Percentiles rank a stretch among this genome's conserved stretches.
phyloP scores from a whole-genome alignment of 2,888 invertebrate species.

The Brachylomia viminalis region DNA sequence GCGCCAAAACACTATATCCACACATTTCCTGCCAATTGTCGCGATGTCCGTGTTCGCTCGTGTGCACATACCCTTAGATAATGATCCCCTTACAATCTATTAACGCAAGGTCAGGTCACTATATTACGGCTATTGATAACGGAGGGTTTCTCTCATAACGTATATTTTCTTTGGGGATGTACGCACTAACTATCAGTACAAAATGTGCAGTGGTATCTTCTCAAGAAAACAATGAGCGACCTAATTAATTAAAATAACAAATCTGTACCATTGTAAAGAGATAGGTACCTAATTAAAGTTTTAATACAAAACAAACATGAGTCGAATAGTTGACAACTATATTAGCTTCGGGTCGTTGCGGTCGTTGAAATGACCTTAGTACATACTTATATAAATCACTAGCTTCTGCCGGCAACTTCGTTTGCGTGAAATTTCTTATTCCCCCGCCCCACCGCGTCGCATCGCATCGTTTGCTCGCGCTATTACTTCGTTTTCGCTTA shows the following conservation, averaged over 20 bases:
- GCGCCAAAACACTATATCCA: not conserved
- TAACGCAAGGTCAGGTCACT: slow-evolving; percentile 53
- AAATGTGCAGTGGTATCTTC: not conserved
- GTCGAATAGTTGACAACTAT: no score
- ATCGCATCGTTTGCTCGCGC: no score
- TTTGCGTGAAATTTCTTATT: no score
- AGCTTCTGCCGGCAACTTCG: no score
- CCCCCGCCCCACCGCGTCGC: no score
- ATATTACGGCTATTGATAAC: slow-evolving; percentile 50
- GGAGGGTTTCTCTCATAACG: slow-evolving; percentile 30
- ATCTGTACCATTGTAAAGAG: no score
- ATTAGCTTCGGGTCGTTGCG: no score
- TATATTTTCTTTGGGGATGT: slow-evolving; percentile 11
- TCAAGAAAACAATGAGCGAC: not conserved
- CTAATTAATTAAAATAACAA: not conserved
- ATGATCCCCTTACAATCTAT: slow-evolving; percentile 65
- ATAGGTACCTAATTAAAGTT: no score
- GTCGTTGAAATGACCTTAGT: no score
- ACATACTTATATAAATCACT: no score
- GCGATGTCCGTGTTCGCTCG: not conserved
- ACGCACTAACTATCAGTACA: not conserved
- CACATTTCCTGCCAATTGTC: not conserved
- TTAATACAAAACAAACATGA: no score
- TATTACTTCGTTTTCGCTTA: no score
- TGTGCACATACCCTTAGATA: slow-evolving; percentile 44